phyloP scores from a whole-genome alignment of 2,113 vertebrate species.

The Serilophus lunatus region DNA sequence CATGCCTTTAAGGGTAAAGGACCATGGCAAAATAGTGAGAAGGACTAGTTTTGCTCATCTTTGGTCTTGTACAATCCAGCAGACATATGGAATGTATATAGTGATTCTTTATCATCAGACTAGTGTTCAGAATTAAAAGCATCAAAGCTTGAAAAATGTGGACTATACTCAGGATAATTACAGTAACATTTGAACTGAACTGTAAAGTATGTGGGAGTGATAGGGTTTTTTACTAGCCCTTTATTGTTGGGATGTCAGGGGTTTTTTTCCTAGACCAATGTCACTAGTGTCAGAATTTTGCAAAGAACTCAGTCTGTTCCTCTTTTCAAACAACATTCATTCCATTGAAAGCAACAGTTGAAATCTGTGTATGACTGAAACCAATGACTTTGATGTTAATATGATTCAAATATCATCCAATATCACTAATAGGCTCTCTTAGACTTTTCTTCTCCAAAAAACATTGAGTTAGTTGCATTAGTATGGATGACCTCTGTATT shows the following conservation, averaged over 20 bases:
- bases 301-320: background rate
- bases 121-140: slow-evolving; percentile 47
- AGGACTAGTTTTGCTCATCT: slow-evolving; percentile 39
- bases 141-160: background rate
- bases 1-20: slow-evolving; percentile 44
- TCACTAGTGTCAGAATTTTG: background rate
- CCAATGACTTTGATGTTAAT: background rate
- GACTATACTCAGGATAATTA: background rate
- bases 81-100: slow-evolving; percentile 43
- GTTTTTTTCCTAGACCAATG: background rate
- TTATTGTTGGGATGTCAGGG: background rate
- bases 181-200: background rate
- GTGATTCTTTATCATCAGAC: slow-evolving; percentile 14
- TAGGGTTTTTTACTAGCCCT: background rate
- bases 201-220: background rate
- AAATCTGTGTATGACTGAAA: background rate
- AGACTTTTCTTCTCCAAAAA: background rate
- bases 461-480: background rate
- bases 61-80: slow-evolving; percentile 47
- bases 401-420: background rate
- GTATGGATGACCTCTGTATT: background rate
- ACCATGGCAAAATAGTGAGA: slow-evolving; percentile 10
- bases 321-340: background rate
- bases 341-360: background rate
- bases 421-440: background rate